phyloP scores from a whole-genome alignment of 2,797 vertebrate genomes.

The Leptatherina wallacei region DNA sequence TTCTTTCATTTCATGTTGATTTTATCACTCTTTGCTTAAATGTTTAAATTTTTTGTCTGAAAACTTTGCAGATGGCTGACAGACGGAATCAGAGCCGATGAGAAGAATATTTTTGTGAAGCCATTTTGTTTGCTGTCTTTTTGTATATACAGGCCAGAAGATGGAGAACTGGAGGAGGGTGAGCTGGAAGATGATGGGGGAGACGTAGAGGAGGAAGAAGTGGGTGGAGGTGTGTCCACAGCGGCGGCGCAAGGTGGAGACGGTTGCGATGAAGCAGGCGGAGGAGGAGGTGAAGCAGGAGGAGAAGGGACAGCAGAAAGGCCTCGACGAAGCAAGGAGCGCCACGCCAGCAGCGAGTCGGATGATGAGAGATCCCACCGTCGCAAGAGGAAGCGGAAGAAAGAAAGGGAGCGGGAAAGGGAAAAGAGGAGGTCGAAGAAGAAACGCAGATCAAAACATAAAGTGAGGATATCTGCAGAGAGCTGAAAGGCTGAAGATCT shows the following conservation, averaged over 20 bases:
- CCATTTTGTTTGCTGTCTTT: background rate
- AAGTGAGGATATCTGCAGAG: conserved; percentile 78
- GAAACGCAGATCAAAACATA: conserved; percentile 95
- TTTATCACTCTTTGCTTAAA: background rate
- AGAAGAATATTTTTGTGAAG: background rate
- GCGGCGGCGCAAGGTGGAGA: conserved; percentile 75
- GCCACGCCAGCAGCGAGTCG: conserved; percentile 85
- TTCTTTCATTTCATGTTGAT: background rate
- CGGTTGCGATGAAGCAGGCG: conserved; percentile 67
- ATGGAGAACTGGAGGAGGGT: conserved; percentile 94
- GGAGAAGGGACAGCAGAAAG: conserved; percentile 75
- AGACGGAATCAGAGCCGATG: background rate
- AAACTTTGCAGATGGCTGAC: background rate
- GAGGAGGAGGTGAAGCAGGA: conserved; percentile 42
- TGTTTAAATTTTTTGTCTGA: too few relatives aligned
- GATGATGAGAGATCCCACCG: conserved; percentile 91
- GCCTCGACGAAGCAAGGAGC: conserved; percentile 82
- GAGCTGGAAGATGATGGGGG: conserved; percentile 94
- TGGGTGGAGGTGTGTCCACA: conserved; percentile 71
- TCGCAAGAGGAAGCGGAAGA: conserved; percentile 91
- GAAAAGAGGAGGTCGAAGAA: conserved; percentile 94
- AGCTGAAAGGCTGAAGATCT: background rate
- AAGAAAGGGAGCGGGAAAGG: conserved; percentile 88
- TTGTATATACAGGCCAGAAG: conserved; percentile 80
- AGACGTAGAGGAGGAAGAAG: conserved; percentile 79